Percentiles rank a stretch among this genome's conserved stretches.
phyloP scores from a whole-genome alignment of 2,888 invertebrate species.

The Catocala sponsa region DNA sequence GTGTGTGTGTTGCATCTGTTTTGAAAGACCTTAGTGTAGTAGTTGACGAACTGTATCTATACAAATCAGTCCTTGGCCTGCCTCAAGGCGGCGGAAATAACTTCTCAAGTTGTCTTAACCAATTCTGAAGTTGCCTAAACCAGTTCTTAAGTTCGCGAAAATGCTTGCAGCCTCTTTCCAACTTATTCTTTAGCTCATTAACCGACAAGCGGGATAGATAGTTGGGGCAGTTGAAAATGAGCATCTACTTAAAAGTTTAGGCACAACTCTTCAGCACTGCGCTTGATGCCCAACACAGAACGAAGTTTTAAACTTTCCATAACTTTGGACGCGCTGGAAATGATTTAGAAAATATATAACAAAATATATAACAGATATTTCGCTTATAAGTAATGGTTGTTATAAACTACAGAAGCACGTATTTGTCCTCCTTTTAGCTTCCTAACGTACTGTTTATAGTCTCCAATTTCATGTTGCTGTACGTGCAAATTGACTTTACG shows the following conservation, averaged over 20 bases:
- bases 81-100: conserved; percentile 22
- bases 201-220: conserved; percentile 41
- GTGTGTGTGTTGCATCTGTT: too few species aligned
- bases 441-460: conserved; percentile 4
- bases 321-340: conserved; percentile 28
- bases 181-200: conserved; percentile 48
- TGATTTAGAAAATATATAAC: conserved; percentile 14
- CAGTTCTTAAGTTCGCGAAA: conserved; percentile 18
- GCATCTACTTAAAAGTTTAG: conserved; percentile 58
- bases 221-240: conserved; percentile 57
- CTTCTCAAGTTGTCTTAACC: conserved; percentile 27
- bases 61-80: background rate
- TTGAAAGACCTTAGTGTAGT: background rate
- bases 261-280: conserved; percentile 25
- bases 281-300: conserved; percentile 33
- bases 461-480: conserved; percentile 3
- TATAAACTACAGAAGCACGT: conserved; percentile 6
- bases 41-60: background rate
- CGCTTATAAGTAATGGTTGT: background rate
- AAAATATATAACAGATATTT: background rate
- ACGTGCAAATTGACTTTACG: background rate
- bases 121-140: conserved; percentile 27
- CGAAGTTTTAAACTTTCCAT: conserved; percentile 21
- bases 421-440: conserved; percentile 6
- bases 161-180: conserved; percentile 19